Evolutionary conservation across 2,797 vertebrate genomes (phyloP).

Genomic region (Pachyuromys duprasi): DNA sequence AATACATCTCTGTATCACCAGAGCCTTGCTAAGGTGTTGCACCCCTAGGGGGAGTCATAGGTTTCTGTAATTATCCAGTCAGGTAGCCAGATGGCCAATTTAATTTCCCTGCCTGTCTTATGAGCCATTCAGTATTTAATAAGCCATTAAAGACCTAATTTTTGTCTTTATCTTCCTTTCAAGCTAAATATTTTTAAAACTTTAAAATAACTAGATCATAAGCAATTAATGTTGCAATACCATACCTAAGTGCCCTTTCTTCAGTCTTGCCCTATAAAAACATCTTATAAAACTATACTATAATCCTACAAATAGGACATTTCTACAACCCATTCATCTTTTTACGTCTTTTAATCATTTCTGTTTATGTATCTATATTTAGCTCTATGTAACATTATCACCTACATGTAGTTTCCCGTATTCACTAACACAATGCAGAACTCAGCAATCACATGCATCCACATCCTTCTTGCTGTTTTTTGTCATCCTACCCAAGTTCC

Average conservation of each 20-base stretch:
- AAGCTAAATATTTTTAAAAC: background rate
- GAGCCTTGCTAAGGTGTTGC: background rate
- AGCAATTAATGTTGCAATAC: background rate
- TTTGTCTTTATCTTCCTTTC: background rate
- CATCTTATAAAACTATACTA: slow-evolving; percentile 29
- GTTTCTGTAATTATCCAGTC: slow-evolving; percentile 13
- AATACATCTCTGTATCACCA: slow-evolving; percentile 23
- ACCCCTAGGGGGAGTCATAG: background rate
- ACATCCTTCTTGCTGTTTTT: background rate
- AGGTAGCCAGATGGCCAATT: slow-evolving; percentile 17
- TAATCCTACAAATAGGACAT: background rate
- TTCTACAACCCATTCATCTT: background rate
- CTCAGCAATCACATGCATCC: background rate
- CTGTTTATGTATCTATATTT: background rate
- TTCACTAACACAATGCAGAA: slow-evolving; percentile 26
- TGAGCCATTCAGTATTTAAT: background rate
- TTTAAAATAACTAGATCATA: slow-evolving; percentile 44
- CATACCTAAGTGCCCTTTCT: background rate
- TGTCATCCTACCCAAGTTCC: background rate
- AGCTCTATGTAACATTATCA: background rate
- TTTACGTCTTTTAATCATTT: slow-evolving; percentile 39
- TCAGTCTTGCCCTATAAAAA: slow-evolving; percentile 5
- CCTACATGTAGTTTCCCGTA: background rate
- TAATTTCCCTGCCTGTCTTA: slow-evolving; percentile 10
- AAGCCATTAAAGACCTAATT: slow-evolving; percentile 15